Base-by-base conservation (phyloP, 2,888 invertebrate genomes). In the Clanis bilineata region DNA sequence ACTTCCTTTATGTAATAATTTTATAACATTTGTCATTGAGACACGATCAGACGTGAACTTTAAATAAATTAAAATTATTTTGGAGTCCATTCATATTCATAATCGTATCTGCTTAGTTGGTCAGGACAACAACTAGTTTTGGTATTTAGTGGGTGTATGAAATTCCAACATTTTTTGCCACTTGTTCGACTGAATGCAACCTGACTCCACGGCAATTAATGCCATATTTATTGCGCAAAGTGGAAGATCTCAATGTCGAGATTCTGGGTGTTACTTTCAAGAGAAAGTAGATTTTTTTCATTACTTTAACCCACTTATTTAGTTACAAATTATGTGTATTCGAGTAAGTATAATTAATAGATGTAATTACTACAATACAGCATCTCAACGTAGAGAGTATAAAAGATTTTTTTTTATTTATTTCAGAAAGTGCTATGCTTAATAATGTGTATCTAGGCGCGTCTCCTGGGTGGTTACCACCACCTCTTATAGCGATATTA, bases 81-180 rank as follows among this genome's bases (percentile, higher is more conserved):
- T 51, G 15, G 18, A 18, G 15, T 18, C 9, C 9, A 9, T 51
- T 10, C 51, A 32, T 32, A 32, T 3, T 12, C 21, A 28, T 51
- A 32, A 51, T 32, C 28, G 12, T 32, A 32, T 51, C 5, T 45
- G 32, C 51, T 51, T 28, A 51, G 15, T 51, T 51, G 51, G 51
- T 51, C 32, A 9, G 51, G 32, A 32, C 51, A 32, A 51, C 10
- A 25, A 21, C 25, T 10, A 15, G 51, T 51, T 51, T 51, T 32
- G 32, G 51, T 32, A 18, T 51, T 32, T 51, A 32, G 51, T 51
- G 32, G 51, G 51, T 32, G 51, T 28, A 51, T 51, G 51, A 51
- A 51, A 51, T 51, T 51, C 51, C 51, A 32, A 18, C 9, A 32
- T 51, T 32, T 47, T 28, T 51, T 51, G 18, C 28, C 18, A 47